Percentiles rank a stretch among this genome's conserved stretches.
Evolutionary conservation across 2,113 vertebrate species (phyloP).

Genomic region (Urocolius indicus): DNA sequence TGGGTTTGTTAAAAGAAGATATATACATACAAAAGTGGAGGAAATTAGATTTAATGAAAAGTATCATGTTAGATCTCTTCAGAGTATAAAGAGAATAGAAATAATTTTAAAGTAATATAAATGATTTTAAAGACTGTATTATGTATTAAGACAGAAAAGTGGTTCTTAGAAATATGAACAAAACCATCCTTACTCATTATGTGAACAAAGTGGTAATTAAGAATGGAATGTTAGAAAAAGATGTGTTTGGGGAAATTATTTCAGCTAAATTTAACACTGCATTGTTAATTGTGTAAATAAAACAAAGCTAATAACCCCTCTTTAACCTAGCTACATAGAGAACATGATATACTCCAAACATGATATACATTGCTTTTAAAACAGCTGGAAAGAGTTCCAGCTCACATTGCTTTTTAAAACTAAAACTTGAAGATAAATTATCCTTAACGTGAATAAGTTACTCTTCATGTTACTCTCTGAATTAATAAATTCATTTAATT

Average conservation of each 20-base stretch:
- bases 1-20: not conserved
- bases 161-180: not conserved
- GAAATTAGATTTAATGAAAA: not conserved
- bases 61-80: not conserved
- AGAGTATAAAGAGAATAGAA: not conserved
- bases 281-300: constrained; percentile 2
- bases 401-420: not conserved
- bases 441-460: not conserved
- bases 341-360: not conserved
- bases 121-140: not conserved
- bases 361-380: not conserved
- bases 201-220: constrained; percentile 6
- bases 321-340: not conserved
- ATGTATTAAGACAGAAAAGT: not conserved
- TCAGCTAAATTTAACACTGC: not conserved
- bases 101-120: not conserved
- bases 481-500: not conserved
- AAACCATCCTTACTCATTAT: not conserved
- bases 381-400: not conserved
- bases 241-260: not conserved
- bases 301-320: not conserved
- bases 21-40: not conserved
- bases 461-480: not conserved
- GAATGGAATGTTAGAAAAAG: not conserved
- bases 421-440: not conserved